Evolutionary conservation across 2,888 invertebrate genomes (phyloP), one percentile per base, ranked within the genome.

Genomic region (Tryphoninae sp.): DNA sequence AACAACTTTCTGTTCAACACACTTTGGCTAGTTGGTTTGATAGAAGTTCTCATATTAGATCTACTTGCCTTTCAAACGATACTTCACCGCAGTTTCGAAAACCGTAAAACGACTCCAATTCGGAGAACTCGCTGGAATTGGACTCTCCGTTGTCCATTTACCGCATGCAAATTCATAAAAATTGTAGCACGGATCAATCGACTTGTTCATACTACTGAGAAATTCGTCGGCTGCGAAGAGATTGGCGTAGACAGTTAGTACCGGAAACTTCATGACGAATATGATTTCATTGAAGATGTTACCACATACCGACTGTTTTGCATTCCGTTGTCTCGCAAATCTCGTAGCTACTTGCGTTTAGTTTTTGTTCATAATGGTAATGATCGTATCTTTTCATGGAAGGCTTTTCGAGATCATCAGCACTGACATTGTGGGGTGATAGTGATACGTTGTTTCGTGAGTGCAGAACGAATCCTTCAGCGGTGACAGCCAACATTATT

Each of bases 271-370:
- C 11, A 16, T n/a, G 9, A 59, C n/a, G 42, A 19, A 3, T 1
- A 9, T 33, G 33, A 33, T 33, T 61, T 16, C 7, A 8, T 40
- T 6, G 40, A 40, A 40, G 74, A 26, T 23, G 19, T 59, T 7
- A 55, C 8, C 8, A 80, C 80, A 51, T 69, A 78, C 78, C 83
- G 55, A 84, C 58, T 26, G 33, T 61, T 76, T 71, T 62, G 61
- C 84, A 85, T 42, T 82, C 78, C 19, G 80, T 64, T 7, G 80
- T 83, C 16, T 68, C 19, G 49, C 82, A 83, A 45, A 85, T 76
- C 33, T 33, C 22, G 16, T 58, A 49, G 22, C 69, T 22, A 7
- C 68, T 65, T 22, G 69, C 9, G 3, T 72, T 65, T 13, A 22
- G 23, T 9, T 77, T 64, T 8, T 73, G 51, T 40, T 55, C 55